A percentile compares a stretch with the other conserved stretches of the same genome.
These are phyloP conservation scores for Cephus runcator DNA, from an alignment of 2,888 invertebrate species.

Conservation along the genomic window DNA sequence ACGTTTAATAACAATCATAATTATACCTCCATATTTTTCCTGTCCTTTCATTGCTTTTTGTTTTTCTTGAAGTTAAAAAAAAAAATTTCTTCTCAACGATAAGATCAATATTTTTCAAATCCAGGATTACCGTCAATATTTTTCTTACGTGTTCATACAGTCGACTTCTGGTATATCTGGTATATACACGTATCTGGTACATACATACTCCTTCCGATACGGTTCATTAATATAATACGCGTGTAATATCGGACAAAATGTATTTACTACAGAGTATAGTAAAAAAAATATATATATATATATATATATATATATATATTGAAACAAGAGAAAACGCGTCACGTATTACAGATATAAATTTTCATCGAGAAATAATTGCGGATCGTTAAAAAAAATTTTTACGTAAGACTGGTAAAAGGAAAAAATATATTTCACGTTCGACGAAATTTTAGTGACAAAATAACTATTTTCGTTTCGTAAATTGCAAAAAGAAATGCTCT, in stretches of 20 bases:
- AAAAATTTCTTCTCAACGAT: background rate
- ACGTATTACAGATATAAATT: too few species aligned
- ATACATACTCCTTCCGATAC: background rate
- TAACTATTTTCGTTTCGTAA: background rate
- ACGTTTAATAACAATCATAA: background rate
- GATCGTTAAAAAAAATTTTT: too few species aligned
- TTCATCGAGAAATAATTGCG: too few species aligned
- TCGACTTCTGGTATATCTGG: background rate
- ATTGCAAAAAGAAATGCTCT: background rate
- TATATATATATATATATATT: too few species aligned
- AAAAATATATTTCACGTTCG: too few species aligned
- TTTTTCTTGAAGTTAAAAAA: background rate
- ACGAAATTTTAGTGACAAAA: background rate
- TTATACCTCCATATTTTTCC: background rate
- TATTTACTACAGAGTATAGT: background rate
- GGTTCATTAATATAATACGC: background rate
- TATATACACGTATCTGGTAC: too few species aligned
- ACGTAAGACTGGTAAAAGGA: too few species aligned
- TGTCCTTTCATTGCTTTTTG: background rate
- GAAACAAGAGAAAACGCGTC: too few species aligned
- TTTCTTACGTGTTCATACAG: background rate
- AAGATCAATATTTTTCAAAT: background rate
- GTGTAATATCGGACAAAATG: background rate
- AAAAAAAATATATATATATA: too few species aligned
- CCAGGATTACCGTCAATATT: background rate